Evolutionary conservation across 2,888 invertebrate species (phyloP).

Genomic region (Nycteola revayana): DNA sequence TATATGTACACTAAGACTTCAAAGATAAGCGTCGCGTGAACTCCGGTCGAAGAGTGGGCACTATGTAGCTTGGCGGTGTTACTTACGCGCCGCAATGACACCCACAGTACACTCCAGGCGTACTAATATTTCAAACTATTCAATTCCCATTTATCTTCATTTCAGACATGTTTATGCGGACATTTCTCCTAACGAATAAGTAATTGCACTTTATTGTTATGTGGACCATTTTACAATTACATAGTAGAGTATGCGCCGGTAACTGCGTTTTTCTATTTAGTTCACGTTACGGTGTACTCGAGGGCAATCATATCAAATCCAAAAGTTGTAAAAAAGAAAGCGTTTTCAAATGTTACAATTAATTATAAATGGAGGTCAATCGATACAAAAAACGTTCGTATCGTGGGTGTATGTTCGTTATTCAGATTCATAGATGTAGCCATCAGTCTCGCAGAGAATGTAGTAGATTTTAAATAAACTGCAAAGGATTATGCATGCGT

Average conservation of each 20-base stretch:
- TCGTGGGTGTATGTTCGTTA: constrained; percentile 35
- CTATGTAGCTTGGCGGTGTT: constrained; percentile 15
- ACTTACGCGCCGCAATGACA: constrained; percentile 39
- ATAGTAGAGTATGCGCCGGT: constrained; percentile 7
- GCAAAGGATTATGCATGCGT: constrained; percentile 69
- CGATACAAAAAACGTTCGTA: constrained; percentile 51
- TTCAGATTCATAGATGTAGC: constrained; percentile 50
- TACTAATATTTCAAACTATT: constrained; percentile 59
- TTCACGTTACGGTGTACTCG: no score
- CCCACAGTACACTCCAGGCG: constrained; percentile 43
- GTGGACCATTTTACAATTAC: constrained; percentile 40
- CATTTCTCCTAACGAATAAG: constrained; percentile 48
- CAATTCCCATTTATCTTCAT: constrained; percentile 60
- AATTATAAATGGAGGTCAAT: constrained; percentile 65
- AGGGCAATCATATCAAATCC: no score
- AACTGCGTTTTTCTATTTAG: no score
- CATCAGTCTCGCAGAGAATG: constrained; percentile 57
- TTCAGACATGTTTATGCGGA: constrained; percentile 57
- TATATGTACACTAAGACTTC: no score
- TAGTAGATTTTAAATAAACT: constrained; percentile 64
- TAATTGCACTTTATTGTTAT: constrained; percentile 51
- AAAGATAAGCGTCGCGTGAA: constrained; percentile 15
- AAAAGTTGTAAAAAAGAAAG: no score
- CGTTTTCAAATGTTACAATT: no score
- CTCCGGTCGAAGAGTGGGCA: constrained; percentile 14